A percentile compares a stretch with the other conserved stretches of the same genome.
These are phyloP conservation scores for Spermophilus dauricus DNA, from an alignment of 2,113 vertebrate genomes.

Conservation along the genomic window DNA sequence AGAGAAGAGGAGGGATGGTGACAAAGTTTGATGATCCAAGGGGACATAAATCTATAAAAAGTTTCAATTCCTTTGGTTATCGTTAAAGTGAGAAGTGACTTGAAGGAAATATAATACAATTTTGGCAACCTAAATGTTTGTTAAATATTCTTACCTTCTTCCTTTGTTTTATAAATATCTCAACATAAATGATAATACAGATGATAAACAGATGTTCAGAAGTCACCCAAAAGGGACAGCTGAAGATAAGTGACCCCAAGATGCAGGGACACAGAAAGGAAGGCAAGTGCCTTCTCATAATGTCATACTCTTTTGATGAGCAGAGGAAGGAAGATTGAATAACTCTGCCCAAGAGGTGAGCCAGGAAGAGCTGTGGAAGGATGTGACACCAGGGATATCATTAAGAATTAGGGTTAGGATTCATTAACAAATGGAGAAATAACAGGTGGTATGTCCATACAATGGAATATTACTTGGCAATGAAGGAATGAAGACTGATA, in stretches of 20 bases:
- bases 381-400: background rate
- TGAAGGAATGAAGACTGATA: background rate
- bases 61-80: background rate
- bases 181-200: background rate
- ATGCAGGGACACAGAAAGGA: background rate
- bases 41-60: background rate
- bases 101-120: background rate
- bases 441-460: background rate
- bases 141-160: conserved; percentile 30
- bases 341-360: background rate
- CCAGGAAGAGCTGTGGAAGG: background rate
- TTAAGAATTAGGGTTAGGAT: background rate
- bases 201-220: background rate
- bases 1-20: background rate
- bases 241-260: background rate
- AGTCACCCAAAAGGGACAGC: background rate
- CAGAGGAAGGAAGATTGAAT: background rate
- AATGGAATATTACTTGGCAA: background rate
- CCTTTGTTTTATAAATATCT: conserved; percentile 31
- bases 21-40: background rate
- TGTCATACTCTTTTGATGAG: background rate
- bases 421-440: background rate
- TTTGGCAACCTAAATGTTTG: background rate
- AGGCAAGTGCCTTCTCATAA: background rate
- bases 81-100: background rate